Evolutionary conservation across 1,140 invertebrate genomes (phyloP).

Genomic region (Zaprionus taronus): DNA sequence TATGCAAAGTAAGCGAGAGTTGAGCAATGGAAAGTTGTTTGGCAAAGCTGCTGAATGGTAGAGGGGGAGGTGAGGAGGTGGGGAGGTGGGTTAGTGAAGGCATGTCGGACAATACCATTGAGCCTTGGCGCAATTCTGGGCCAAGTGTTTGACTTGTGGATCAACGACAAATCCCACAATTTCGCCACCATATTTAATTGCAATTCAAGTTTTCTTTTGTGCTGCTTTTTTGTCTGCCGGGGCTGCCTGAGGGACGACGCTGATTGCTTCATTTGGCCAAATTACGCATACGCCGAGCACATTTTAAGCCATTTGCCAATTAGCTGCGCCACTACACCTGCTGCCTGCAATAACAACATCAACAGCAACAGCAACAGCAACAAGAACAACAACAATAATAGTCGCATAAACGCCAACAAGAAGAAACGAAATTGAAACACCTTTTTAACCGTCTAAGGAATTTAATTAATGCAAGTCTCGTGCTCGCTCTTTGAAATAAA

Average conservation of each 20-base stretch:
- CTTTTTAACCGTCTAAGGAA: constrained; percentile 65
- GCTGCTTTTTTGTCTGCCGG: constrained; percentile 4
- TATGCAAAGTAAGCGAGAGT: constrained; percentile 46
- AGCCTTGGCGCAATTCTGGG: neutral
- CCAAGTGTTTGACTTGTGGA: constrained; percentile 31
- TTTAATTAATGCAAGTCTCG: constrained; percentile 76
- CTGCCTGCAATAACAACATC: constrained; percentile 18
- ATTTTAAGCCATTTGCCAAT: constrained; percentile 61
- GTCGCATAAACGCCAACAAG: constrained; percentile 15
- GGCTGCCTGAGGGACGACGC: neutral
- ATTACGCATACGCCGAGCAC: constrained; percentile 57
- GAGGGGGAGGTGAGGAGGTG: neutral
- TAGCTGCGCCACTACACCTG: constrained; percentile 35
- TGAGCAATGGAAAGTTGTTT: constrained; percentile 29
- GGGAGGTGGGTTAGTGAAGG: neutral
- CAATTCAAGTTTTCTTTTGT: constrained; percentile 24
- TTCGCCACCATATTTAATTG: constrained; percentile 34
- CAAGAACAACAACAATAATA: constrained; percentile 8
- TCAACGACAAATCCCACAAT: constrained; percentile 28
- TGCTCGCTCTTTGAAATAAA: constrained; percentile 44
- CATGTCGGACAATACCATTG: constrained; percentile 27
- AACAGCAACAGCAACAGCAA: constrained; percentile 22
- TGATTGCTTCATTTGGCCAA: constrained; percentile 28
- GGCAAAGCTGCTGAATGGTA: neutral
- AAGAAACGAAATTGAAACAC: constrained; percentile 26